Evolutionary conservation across 1,140 invertebrate genomes (phyloP).

Genomic region (Megalonaias nervosa): DNA sequence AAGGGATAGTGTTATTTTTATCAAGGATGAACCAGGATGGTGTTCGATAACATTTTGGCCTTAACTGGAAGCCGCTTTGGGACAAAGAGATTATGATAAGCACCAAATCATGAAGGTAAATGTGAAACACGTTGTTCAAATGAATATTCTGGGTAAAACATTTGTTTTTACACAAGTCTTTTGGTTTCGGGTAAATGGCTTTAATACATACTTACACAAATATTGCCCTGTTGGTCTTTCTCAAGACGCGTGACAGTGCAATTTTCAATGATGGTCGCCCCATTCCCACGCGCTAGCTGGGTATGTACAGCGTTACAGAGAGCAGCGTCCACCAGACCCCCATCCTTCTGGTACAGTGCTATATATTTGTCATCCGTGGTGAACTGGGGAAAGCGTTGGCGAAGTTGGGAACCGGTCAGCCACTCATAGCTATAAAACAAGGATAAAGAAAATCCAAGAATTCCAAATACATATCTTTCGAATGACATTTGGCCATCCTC

Average conservation of each 20-base stretch:
- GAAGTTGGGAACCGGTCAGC: conserved; percentile 39
- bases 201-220: conserved; percentile 39
- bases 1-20: too few relatives aligned
- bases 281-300: conserved; percentile 62
- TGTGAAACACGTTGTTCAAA: too few relatives aligned
- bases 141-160: too few relatives aligned
- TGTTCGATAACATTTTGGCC: too few relatives aligned
- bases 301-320: conserved; percentile 61
- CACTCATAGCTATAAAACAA: conserved; percentile 49
- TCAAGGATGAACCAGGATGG: too few relatives aligned
- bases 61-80: too few relatives aligned
- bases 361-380: conserved; percentile 47
- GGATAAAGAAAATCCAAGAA: neutral
- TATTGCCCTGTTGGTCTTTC: conserved; percentile 38
- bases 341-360: conserved; percentile 60
- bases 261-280: conserved; percentile 60
- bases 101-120: too few relatives aligned
- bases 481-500: too few relatives aligned
- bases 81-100: too few relatives aligned
- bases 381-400: conserved; percentile 63
- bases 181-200: too few relatives aligned
- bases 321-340: conserved; percentile 66
- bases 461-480: too few relatives aligned
- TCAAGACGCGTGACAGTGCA: conserved; percentile 57
- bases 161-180: too few relatives aligned